Evolutionary conservation across 2,888 invertebrate species (phyloP), one percentile per base, ranked within the genome.

Genomic region (Sinohyriopsis cumingii): DNA sequence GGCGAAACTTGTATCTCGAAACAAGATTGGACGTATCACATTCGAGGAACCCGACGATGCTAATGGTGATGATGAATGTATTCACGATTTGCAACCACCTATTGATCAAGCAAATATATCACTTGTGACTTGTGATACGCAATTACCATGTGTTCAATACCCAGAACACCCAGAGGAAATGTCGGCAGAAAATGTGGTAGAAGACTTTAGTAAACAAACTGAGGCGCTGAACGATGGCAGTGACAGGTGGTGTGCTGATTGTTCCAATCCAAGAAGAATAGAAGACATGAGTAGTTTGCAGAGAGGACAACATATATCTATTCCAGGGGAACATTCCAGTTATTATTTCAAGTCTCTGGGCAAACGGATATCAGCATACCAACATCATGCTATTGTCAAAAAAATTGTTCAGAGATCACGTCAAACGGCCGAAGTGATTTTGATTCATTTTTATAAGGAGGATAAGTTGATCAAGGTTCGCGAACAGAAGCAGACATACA

Each of bases 371-470:
- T n/a, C 63, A 45, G 6, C 19, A 15, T 71, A 71, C 53, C 57
- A 24, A 56, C 70, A 70, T 22, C 70, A 70, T 66, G 70, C 66
- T 20, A 70, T 70, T 57, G 54, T 70, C 6, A 70, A 57, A 62
- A 24, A 59, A 60, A 45, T 70, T 45, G 62, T 19, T 28, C 55
- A 55, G 7, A 54, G 19, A n/a, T 28, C 57, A 1, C 55, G 66
- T 45, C 57, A 56, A 28, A 57, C 6, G 28, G 63, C 62, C 3
- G n/a, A 61, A 53, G 28, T 66, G 65, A 63, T 53, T 22, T 33
- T 70, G 20, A 70, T 70, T 57, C 69, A 69, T 61, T 65, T 65
- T 33, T 24, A 1, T 20, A 63, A 24, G 7, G 53, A 57, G 9
- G 22, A 63, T n/a, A 24, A 63, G 1, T 24, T 5, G 22, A 62